Base-by-base conservation (phyloP, 2,113 vertebrate genomes). In the Todiramphus saurophagus region DNA sequence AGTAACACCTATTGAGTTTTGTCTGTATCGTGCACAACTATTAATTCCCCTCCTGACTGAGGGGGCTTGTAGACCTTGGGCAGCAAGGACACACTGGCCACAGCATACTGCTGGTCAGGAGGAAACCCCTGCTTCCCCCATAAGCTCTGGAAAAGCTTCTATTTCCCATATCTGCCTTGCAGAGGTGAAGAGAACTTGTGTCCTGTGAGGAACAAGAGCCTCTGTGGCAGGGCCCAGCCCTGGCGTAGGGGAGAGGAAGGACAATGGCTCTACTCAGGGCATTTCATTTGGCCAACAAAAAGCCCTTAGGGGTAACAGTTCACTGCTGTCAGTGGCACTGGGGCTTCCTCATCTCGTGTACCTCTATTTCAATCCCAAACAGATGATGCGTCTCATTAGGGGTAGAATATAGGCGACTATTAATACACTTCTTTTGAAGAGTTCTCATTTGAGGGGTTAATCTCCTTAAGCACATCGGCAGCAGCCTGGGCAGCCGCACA, bases 121-220 rank as follows among this genome's bases (percentile, higher is more conserved):
- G 18, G 28, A 63, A 81, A 70, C 2, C 9, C 7, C n/a, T 13
- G 31, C 55, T n/a, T 76, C 19, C 27, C 7, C 13, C 1, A 2
- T 1, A 68, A 75, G 48, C 43, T 83, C n/a, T 48, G 41, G 51
- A 85, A 84, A 62, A 77, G 7, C 19, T 77, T 81, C 56, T 7
- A 7, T 50, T 70, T 67, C 43, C 30, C 18, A 27, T 5, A 1
- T 64, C 33, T 44, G 20, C 11, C 50, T 48, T 58, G 53, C 50
- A 86, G 67, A 69, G 10, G 5, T 0, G 1, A 91, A 44, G 41
- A 90, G 19, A 39, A 2, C 6, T 14, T 12, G 3, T 0, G 0
- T 9, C 43, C 23, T 12, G 13, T 18, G 8, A 35, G 10, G 16
- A 25, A 24, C 7, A 16, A 41, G 30, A 50, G 39, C 9, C 15